phyloP scores from a whole-genome alignment of 2,113 vertebrate species.

The Drymodes brunneopygia region DNA sequence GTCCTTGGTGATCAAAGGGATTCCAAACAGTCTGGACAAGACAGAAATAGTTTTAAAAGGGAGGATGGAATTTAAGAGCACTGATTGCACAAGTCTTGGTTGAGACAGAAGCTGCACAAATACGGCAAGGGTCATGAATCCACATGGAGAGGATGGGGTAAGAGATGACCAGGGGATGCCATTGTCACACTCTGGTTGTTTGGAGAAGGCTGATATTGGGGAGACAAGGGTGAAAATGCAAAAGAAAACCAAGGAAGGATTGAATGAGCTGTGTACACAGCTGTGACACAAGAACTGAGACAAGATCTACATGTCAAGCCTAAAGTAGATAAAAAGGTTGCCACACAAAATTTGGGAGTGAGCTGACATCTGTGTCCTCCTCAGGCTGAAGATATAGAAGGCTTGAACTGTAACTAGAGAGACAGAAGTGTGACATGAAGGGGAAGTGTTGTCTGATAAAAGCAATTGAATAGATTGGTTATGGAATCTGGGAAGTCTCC shows the following conservation, averaged over 20 bases:
- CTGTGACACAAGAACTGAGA: rapidly evolving
- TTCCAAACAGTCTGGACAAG: not conserved
- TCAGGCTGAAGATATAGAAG: not conserved
- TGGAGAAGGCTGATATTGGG: not conserved
- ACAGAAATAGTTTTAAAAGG: not conserved
- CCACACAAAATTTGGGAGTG: rapidly evolving
- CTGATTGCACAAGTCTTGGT: not conserved
- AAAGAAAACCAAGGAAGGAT: not conserved
- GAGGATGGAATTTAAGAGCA: not conserved
- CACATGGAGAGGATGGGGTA: rapidly evolving
- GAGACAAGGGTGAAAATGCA: not conserved
- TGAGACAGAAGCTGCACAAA: not conserved
- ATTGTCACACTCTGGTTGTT: not conserved
- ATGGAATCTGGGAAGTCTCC: not conserved
- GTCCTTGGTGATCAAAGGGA: not conserved
- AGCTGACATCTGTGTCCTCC: not conserved
- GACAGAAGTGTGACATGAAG: not conserved
- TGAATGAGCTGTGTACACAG: not conserved
- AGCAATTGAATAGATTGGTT: not conserved
- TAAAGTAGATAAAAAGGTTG: not conserved
- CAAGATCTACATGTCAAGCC: not conserved
- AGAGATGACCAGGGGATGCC: not conserved
- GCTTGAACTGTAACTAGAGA: not conserved
- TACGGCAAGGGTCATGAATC: not conserved
- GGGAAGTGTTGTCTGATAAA: not conserved